Base-by-base conservation (phyloP, 2,113 vertebrate genomes). In the Psittacara wagleri region DNA sequence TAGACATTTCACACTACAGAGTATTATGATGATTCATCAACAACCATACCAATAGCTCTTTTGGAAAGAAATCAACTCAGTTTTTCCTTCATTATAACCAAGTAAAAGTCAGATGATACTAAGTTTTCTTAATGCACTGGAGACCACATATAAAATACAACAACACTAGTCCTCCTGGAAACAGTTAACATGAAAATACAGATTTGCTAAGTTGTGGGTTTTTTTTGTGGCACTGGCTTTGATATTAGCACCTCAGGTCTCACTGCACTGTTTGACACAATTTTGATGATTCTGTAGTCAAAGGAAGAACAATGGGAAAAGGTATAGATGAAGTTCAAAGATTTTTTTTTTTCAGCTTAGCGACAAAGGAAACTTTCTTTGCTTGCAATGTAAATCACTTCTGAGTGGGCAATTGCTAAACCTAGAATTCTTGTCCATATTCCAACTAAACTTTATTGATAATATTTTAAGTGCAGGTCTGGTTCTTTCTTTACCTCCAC, bases 401-500 rank as follows among this genome's bases (percentile, higher is more conserved):
- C 72, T 70, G 23, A 13, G 17, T 17, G 13, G 15, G 44, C 16
- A 73, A 62, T 19, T 37, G 61, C 5, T 52, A 75, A 43, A 55
- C 48, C 16, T 51, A 61, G 17, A 83, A 72, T 48, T 48, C 11
- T 75, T 27, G 22, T 54, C 27, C 41, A 57, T 18, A 70, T 52
- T 37, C 1, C 0, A 88, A 39, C 17, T 37, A 86, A 79, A 25
- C 2, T 7, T 51, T 59, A 33, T 66, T 20, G 62, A 25, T 13
- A 27, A 49, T 29, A 33, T 4, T 43, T 63, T 27, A 61, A 90
- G n/a, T n/a, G 51, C 49, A 96, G 41, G 39, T 59, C 35, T 75
- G 44, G 41, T 87, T 97, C 67, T 94, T 57, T 91, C 91, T 95
- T 98, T 98, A 99, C 99, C 99, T 99, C 99, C 72, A 99, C 98